Percentiles rank a stretch among this genome's conserved stretches.
These are phyloP conservation scores for Drosophila robusta DNA, from an alignment of 2,888 invertebrate genomes.

Conservation along the genomic window DNA sequence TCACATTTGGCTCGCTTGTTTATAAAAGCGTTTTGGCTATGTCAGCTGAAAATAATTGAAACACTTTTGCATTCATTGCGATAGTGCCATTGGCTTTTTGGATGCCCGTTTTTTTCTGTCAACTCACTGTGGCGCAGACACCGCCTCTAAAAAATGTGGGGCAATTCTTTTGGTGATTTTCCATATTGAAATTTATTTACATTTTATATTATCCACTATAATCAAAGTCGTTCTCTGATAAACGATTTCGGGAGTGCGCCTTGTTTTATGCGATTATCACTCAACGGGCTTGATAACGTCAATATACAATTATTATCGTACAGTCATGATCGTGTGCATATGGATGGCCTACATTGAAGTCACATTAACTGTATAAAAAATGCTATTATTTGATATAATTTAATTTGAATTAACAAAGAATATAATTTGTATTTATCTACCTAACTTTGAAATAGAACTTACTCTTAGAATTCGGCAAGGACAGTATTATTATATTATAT, in stretches of 20 bases:
- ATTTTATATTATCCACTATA: slow-evolving; percentile 65
- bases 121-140: slow-evolving; percentile 46
- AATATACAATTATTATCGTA: slow-evolving; percentile 29
- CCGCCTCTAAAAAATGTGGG: slow-evolving; percentile 10
- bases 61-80: slow-evolving; percentile 45
- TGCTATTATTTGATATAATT: too few relatives aligned
- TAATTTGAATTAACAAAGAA: too few relatives aligned
- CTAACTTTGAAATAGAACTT: too few relatives aligned
- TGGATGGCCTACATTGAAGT: not conserved
- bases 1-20: slow-evolving; percentile 35
- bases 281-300: slow-evolving; percentile 35
- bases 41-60: slow-evolving; percentile 59
- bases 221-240: slow-evolving; percentile 55
- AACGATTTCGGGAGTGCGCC: slow-evolving; percentile 72
- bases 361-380: not conserved
- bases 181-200: slow-evolving; percentile 55
- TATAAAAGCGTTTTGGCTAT: slow-evolving; percentile 43
- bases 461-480: too few relatives aligned
- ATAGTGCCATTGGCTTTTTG: slow-evolving; percentile 23
- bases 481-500: too few relatives aligned
- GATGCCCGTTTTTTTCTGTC: slow-evolving; percentile 35
- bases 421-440: too few relatives aligned
- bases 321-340: slow-evolving; percentile 46
- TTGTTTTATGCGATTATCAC: slow-evolving; percentile 54
- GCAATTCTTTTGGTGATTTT: slow-evolving; percentile 57